A percentile compares a stretch with the other conserved stretches of the same genome.
phyloP scores from a whole-genome alignment of 1,140 invertebrate genomes.

The Triops cancriformis region DNA sequence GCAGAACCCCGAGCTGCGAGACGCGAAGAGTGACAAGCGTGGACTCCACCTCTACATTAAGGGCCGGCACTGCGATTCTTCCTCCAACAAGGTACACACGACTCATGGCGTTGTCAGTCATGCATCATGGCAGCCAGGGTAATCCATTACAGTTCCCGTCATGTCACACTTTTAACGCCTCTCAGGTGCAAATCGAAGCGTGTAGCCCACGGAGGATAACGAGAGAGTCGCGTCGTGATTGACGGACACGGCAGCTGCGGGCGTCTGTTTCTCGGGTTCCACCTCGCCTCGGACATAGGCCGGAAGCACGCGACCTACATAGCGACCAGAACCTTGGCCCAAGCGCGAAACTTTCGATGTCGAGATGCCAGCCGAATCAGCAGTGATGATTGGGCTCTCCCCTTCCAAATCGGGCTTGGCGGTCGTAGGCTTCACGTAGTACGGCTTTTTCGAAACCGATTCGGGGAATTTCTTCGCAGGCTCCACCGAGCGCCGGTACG shows the following conservation, averaged over 20 bases:
- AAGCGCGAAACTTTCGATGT: neutral
- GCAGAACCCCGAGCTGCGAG: too few species aligned
- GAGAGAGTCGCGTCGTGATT: neutral
- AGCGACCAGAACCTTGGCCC: conserved; percentile 26
- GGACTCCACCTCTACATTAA: too few species aligned
- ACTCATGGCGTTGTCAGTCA: neutral
- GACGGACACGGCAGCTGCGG: neutral
- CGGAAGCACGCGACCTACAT: conserved; percentile 26
- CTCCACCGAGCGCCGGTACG: neutral
- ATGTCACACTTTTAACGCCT: neutral
- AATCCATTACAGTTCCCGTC: neutral
- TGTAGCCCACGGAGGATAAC: conserved; percentile 8
- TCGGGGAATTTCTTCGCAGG: neutral
- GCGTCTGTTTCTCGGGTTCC: neutral
- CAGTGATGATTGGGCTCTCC: neutral
- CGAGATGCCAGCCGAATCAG: neutral
- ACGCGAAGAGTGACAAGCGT: too few species aligned
- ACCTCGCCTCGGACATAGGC: neutral
- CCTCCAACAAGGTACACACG: neutral
- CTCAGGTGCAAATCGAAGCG: conserved; percentile 15
- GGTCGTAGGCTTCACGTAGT: neutral
- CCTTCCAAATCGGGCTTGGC: neutral
- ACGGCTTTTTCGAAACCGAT: neutral
- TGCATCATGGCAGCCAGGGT: neutral
- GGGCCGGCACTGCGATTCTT: too few species aligned